Evolutionary conservation across 2,888 invertebrate genomes (phyloP), one percentile per base, ranked within the genome.

Genomic region (Boloria euphrosyne): DNA sequence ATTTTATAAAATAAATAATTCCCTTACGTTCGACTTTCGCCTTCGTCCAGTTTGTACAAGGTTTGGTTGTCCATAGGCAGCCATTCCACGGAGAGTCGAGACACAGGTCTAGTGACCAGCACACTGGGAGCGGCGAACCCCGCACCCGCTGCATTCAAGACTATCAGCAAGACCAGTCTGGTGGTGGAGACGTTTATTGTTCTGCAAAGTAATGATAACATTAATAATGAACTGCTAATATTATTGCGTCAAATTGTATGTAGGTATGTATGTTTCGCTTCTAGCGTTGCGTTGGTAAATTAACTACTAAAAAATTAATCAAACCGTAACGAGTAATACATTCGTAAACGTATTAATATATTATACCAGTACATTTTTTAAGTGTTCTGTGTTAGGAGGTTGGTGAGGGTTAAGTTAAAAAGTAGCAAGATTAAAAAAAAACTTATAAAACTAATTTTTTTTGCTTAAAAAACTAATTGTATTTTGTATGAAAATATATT

Each of bases 51-150:
- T 13, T 78, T 81, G 65, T 89, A 90, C 0, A 89, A 70, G 0
- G 90, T 90, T 75, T 92, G 91, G 73, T 91, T 91, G 72, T 92
- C 91, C 69, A 82, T 85, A 0, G 90, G 90, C 65, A 91, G 78
- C 89, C 89, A 90, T 64, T 90, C 87, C 38, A 83, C 76, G 0
- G 81, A 76, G 2, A 83, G 74, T 61, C 84, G 83, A 38, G 82
- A 65, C 0, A 80, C 69, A 0, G 86, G 85, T 13, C 88, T 80
- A 47, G 85, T 83, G 67, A 90, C 86, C 65, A 90, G 76, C 3
- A 89, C 86, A 2, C 90, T 83, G 6, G 90, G 90, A 7, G 84
- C 87, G 1, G 90, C 90, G n/a, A 85, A 72, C 0, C 90, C 90
- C 3, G 83, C 90, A 0, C 89, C 88, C 0, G 87, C 89, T 1